Base-by-base conservation (phyloP, 1,140 invertebrate genomes). In the Sycobia sp. region DNA sequence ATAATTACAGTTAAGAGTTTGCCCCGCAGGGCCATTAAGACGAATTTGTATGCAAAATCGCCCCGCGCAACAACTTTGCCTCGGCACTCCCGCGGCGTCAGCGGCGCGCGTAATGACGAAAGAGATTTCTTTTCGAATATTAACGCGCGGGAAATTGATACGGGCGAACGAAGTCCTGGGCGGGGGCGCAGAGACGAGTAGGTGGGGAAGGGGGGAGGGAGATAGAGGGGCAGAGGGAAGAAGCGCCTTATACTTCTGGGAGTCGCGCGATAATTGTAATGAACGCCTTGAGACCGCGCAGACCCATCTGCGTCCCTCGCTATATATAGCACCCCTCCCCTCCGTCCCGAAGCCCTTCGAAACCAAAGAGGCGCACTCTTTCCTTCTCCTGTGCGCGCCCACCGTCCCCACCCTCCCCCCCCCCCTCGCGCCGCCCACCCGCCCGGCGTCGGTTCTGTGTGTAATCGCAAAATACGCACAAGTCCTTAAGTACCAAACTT, bases 401-500 rank as follows among this genome's bases (percentile, higher is more conserved):
- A n/a, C n/a, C n/a, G n/a, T n/a, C n/a, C n/a, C n/a, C n/a, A n/a
- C n/a, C n/a, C n/a, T n/a, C n/a, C n/a, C n/a, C 69, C 29, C 22
- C 38, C 27, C 46, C 13, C 14, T n/a, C 13, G 2, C 57, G 14
- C 46, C 41, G 2, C 20, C 14, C 41, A 41, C 16, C 22, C 44
- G 14, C 39, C 22, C 4, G 32, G 3, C 11, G 38, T 23, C 34
- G 2, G 11, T 16, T 16, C 32, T 20, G 23, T 16, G 27, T 61
- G 20, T 39, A 55, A 38, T 39, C 29, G 34, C 41, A 27, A 47
- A 50, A 50, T 56, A 43, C 46, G 54, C 53, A 36, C 27, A 27
- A 79, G 74, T 77, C 76, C 76, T 77, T 81, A 80, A 80, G 77
- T 78, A 80, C 77, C 73, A 73, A 81, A 81, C 77, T 81, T 80